Evolutionary conservation across 2,797 vertebrate species (phyloP).

Genomic region (Ctenopoma kingsleyae): DNA sequence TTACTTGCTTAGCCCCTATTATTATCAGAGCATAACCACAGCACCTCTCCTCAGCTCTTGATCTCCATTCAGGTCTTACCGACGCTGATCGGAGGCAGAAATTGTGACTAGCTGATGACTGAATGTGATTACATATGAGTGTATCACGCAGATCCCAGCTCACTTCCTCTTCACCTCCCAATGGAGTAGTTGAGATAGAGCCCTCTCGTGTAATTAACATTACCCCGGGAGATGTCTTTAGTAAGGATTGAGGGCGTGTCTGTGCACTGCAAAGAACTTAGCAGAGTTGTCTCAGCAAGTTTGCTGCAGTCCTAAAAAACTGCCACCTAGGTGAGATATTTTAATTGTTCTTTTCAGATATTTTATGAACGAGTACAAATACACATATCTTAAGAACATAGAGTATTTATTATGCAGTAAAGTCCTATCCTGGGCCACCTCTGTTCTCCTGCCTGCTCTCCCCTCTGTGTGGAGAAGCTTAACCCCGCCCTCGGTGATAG

Average conservation of each 20-base stretch:
- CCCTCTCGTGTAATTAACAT: constrained; percentile 56
- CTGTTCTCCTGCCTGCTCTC: too few species aligned
- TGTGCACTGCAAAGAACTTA: background rate
- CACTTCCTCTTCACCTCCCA: constrained; percentile 21
- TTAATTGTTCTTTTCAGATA: background rate
- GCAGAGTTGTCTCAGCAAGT: background rate
- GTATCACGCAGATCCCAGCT: background rate
- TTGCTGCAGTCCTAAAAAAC: background rate
- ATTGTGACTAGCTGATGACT: constrained; percentile 1
- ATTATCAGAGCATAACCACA: background rate
- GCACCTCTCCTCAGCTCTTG: background rate
- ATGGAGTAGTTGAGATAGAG: constrained; percentile 14
- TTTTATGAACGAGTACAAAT: background rate
- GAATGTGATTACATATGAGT: constrained; percentile 21
- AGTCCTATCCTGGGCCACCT: too few species aligned
- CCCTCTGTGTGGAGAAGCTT: too few species aligned
- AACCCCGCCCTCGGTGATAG: too few species aligned
- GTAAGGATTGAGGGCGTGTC: background rate
- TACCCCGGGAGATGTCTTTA: constrained; percentile 41
- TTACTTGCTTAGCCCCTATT: background rate
- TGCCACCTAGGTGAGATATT: background rate
- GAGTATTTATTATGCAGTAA: too few species aligned
- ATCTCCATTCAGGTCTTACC: constrained; percentile 11
- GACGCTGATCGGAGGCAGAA: background rate
- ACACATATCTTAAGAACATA: background rate